A percentile compares a stretch with the other conserved stretches of the same genome.
Evolutionary conservation across 1,140 invertebrate species (phyloP).

Genomic region (Sipha flava): DNA sequence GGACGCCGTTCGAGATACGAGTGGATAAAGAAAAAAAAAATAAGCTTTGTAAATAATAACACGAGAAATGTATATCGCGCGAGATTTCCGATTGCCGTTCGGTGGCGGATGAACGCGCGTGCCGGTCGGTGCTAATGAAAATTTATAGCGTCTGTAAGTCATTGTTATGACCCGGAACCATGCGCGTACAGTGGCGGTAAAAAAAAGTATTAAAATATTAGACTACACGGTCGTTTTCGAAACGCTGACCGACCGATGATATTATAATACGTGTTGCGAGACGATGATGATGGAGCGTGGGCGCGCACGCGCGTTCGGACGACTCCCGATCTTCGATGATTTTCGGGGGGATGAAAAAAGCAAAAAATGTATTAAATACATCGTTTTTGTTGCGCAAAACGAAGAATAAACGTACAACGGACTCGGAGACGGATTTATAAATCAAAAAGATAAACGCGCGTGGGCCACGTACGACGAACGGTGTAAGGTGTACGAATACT

Average conservation of each 20-base stretch:
- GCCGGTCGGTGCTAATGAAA: conserved; percentile 20
- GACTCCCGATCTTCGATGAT: no score
- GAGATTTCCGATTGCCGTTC: conserved; percentile 14
- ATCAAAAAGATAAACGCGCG: not conserved
- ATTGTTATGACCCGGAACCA: conserved; percentile 2
- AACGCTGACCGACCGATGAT: not conserved
- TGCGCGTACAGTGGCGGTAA: not conserved
- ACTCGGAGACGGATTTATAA: not conserved
- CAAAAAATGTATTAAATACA: no score
- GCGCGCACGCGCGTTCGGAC: no score
- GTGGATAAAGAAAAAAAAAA: no score
- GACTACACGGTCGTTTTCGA: not conserved
- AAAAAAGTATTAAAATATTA: not conserved
- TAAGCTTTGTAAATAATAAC: not conserved
- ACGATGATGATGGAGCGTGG: no score
- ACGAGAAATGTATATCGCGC: not conserved
- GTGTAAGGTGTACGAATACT: no score
- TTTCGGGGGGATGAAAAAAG: no score
- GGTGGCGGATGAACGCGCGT: not conserved
- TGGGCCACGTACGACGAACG: not conserved
- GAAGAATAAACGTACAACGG: not conserved
- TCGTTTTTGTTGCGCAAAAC: no score
- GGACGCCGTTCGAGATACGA: not conserved
- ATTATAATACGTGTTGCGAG: no score
- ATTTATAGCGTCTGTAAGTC: conserved; percentile 29